Conservation (phyloP, 2,113 vertebrate species). For the Aix galericulata region DNA sequence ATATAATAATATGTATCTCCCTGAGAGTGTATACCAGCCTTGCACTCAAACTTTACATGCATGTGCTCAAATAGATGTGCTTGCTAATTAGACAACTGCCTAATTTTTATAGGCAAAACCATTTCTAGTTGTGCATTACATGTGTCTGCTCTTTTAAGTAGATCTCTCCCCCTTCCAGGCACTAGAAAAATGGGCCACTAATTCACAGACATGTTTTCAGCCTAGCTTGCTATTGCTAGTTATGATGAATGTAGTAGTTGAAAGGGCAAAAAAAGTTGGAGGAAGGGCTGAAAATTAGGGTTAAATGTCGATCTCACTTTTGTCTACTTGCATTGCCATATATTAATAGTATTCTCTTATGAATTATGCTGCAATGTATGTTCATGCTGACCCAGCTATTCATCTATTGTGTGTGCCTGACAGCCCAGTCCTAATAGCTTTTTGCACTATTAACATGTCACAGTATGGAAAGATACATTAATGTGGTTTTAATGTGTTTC, state of each 20-base stretch:
- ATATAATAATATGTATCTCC: too few species aligned
- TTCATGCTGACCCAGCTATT: slow-evolving; percentile 17
- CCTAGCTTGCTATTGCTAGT: background rate
- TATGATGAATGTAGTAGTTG: background rate
- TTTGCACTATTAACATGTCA: slow-evolving; percentile 30
- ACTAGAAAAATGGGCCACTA: background rate
- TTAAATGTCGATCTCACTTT: background rate
- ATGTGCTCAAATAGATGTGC: background rate
- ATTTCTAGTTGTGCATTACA: background rate
- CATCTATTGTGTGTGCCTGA: background rate
- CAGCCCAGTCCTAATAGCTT: slow-evolving; percentile 2
- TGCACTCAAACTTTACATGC: background rate
- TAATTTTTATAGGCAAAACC: background rate
- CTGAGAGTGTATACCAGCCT: background rate
- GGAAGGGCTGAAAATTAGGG: background rate
- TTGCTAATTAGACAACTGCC: background rate
- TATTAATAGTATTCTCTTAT: background rate
- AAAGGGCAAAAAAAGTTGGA: background rate
- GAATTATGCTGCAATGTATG: background rate
- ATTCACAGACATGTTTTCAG: background rate
- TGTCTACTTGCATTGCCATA: background rate
- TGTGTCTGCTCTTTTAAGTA: background rate
- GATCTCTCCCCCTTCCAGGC: background rate
- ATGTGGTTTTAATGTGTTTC: slow-evolving; percentile 51
- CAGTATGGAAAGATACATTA: slow-evolving; percentile 1